Evolutionary conservation across 2,888 invertebrate species (phyloP).

Genomic region (Apoda limacodes): DNA sequence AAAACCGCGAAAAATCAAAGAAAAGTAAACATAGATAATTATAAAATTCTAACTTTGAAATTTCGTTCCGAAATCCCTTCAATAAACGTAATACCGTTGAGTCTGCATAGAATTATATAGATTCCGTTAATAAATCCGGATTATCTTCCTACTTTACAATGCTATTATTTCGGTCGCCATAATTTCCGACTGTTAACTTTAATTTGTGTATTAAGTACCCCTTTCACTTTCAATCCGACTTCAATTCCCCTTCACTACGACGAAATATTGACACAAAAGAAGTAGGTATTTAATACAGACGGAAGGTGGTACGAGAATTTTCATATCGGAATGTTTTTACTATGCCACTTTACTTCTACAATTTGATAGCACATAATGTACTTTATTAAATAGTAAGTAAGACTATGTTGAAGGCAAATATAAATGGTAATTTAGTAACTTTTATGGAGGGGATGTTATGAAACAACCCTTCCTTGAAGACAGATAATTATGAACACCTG

Average conservation of each 20-base stretch:
- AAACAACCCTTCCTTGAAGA: slow-evolving; percentile 27
- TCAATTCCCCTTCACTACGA: too few species aligned
- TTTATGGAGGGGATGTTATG: slow-evolving; percentile 22
- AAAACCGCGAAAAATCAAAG: too few species aligned
- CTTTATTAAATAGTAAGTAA: too few species aligned
- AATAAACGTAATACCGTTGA: slow-evolving; percentile 2
- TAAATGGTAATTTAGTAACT: slow-evolving; percentile 14
- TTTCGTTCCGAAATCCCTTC: background rate
- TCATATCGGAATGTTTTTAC: too few species aligned
- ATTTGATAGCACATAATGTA: too few species aligned
- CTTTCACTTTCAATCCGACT: too few species aligned
- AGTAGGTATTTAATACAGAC: too few species aligned
- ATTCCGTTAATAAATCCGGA: slow-evolving; percentile 24
- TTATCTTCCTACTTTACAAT: slow-evolving; percentile 33
- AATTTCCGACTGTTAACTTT: slow-evolving; percentile 36
- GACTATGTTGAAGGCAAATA: slow-evolving; percentile 1
- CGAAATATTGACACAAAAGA: too few species aligned
- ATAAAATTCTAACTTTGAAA: slow-evolving; percentile 1
- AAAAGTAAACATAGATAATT: background rate
- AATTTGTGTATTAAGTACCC: slow-evolving; percentile 29
- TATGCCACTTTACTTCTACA: too few species aligned
- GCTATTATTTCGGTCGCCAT: slow-evolving; percentile 27
- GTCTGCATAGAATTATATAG: slow-evolving; percentile 9
- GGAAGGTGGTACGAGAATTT: too few species aligned
- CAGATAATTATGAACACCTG: slow-evolving; percentile 31